phyloP scores from a whole-genome alignment of 2,888 invertebrate species.

The Ectropis crepuscularia region DNA sequence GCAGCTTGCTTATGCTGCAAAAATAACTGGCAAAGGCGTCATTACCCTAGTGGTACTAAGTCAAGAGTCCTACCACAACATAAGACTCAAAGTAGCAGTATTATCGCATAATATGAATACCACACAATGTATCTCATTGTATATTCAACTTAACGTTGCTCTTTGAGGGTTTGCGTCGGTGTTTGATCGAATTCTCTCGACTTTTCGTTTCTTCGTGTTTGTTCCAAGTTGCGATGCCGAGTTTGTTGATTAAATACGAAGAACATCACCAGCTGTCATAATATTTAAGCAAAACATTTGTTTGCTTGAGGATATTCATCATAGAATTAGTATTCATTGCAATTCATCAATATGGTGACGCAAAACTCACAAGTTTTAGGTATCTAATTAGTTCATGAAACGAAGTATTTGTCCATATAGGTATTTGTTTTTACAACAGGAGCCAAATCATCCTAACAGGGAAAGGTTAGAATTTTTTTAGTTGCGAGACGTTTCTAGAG shows the following conservation, averaged over 20 bases:
- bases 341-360: neutral
- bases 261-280: slow-evolving; percentile 11
- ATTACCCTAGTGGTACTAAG: too few relatives aligned
- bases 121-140: neutral
- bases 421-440: too few relatives aligned
- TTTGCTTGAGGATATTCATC: slow-evolving; percentile 12
- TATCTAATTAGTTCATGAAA: too few relatives aligned
- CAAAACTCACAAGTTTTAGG: neutral
- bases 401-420: too few relatives aligned
- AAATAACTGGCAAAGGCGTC: too few relatives aligned
- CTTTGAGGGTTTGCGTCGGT: slow-evolving; percentile 17
- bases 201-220: slow-evolving; percentile 26
- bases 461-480: too few relatives aligned
- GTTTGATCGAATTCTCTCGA: slow-evolving; percentile 28
- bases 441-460: too few relatives aligned
- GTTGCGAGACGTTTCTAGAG: too few relatives aligned
- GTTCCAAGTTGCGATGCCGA: slow-evolving; percentile 21
- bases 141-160: slow-evolving; percentile 12
- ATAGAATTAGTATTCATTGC: slow-evolving; percentile 1
- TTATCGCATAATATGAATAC: too few relatives aligned
- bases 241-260: slow-evolving; percentile 13
- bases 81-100: too few relatives aligned
- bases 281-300: slow-evolving; percentile 5
- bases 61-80: too few relatives aligned
- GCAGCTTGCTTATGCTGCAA: too few relatives aligned